phyloP scores from a whole-genome alignment of 1,140 invertebrate species.

The Tribolium castaneum region DNA sequence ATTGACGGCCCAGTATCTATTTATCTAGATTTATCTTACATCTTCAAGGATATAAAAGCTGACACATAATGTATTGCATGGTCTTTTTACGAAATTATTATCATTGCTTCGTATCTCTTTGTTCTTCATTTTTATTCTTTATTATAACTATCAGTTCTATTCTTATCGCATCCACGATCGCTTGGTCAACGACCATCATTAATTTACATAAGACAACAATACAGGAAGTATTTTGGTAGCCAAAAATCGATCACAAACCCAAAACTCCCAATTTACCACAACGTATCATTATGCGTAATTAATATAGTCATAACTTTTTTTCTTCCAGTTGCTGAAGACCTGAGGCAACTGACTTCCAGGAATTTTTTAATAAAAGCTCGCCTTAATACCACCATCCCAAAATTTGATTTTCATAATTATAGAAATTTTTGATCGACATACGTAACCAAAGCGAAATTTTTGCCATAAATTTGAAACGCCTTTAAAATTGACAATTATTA shows the following conservation, averaged over 20 bases:
- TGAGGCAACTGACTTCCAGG: neutral
- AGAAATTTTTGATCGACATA: too few species aligned
- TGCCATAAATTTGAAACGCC: neutral
- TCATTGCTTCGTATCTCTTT: constrained; percentile 42
- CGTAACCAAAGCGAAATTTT: neutral
- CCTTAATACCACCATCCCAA: too few species aligned
- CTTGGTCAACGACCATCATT: constrained; percentile 26
- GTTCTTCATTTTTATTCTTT: constrained; percentile 41
- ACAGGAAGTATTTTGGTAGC: constrained; percentile 14
- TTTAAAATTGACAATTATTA: neutral
- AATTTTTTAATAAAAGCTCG: constrained; percentile 22
- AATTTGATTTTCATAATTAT: too few species aligned
- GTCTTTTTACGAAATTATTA: constrained; percentile 46
- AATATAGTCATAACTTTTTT: constrained; percentile 27
- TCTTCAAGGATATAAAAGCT: constrained; percentile 44
- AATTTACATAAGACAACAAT: constrained; percentile 30
- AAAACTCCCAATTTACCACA: constrained; percentile 24
- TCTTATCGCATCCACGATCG: constrained; percentile 3
- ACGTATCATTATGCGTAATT: constrained; percentile 30
- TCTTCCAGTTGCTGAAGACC: neutral
- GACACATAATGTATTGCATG: constrained; percentile 44
- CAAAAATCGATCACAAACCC: constrained; percentile 10
- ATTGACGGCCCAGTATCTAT: constrained; percentile 37
- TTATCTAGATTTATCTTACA: constrained; percentile 39
- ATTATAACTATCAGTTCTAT: constrained; percentile 22